phyloP scores from a whole-genome alignment of 2,888 invertebrate genomes.

The Stenotaenia linearis region DNA sequence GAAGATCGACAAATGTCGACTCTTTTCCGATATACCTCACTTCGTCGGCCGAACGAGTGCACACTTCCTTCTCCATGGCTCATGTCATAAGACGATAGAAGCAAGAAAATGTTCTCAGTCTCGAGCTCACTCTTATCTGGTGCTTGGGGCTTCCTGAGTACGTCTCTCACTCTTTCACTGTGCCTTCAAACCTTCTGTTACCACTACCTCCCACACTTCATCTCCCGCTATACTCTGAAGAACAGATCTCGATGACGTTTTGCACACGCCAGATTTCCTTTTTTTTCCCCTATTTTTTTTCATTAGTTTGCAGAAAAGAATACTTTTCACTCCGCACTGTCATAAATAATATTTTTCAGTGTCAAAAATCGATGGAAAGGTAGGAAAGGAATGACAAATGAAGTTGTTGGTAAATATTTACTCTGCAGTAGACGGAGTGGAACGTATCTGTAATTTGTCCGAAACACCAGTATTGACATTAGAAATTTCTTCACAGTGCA shows the following conservation, averaged over 20 bases:
- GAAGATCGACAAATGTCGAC: slow-evolving; percentile 12
- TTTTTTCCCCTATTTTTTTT: not conserved
- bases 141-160: slow-evolving; percentile 24
- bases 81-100: slow-evolving; percentile 13
- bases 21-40: slow-evolving; percentile 15
- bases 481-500: too few species aligned
- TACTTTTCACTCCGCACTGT: not conserved
- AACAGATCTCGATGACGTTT: slow-evolving; percentile 24
- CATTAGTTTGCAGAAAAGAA: not conserved
- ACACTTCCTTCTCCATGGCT: slow-evolving; percentile 17
- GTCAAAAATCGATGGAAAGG: not conserved
- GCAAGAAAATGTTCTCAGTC: slow-evolving; percentile 19
- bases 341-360: not conserved
- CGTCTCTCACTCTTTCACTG: not conserved
- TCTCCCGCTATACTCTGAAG: not conserved
- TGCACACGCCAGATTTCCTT: not conserved
- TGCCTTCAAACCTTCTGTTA: slow-evolving; percentile 20
- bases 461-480: not conserved
- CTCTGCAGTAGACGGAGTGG: too few species aligned
- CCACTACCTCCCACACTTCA: slow-evolving; percentile 8
- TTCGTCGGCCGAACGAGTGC: slow-evolving; percentile 1
- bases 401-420: not conserved
- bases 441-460: not conserved
- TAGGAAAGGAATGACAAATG: too few species aligned
- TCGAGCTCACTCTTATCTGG: slow-evolving; percentile 21